Percentiles rank a stretch among this genome's conserved stretches.
These are phyloP conservation scores for Bucorvus abyssinicus DNA, from an alignment of 2,797 vertebrate species.

Conservation along the genomic window DNA sequence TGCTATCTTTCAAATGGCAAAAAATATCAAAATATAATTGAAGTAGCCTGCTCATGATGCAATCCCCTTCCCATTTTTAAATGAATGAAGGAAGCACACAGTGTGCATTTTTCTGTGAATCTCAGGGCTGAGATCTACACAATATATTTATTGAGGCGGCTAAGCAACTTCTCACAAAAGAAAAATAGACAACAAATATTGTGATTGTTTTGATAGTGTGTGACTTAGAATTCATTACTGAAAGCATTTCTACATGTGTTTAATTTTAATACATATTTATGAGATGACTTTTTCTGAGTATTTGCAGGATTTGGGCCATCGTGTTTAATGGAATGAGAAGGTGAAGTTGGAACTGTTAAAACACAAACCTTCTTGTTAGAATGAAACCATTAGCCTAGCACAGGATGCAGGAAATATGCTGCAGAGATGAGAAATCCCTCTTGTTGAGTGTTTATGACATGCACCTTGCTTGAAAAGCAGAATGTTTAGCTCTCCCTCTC, in stretches of 20 bases:
- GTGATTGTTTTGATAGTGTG: neutral
- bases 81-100: slow-evolving; percentile 28
- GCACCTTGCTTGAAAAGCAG: neutral
- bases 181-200: neutral
- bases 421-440: neutral
- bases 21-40: slow-evolving; percentile 64
- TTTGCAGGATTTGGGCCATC: neutral
- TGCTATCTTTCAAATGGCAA: slow-evolving; percentile 56
- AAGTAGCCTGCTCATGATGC: slow-evolving; percentile 38
- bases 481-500: neutral
- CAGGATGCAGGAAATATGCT: neutral
- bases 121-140: neutral
- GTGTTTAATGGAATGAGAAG: neutral
- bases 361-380: neutral
- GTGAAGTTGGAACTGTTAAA: neutral
- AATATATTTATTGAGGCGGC: neutral
- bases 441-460: neutral
- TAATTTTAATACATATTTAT: neutral
- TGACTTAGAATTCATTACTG: neutral
- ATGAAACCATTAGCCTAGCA: neutral
- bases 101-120: slow-evolving; percentile 7
- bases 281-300: neutral
- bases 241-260: neutral
- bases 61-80: slow-evolving; percentile 35
- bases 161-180: neutral